These are phyloP conservation scores for Corvus hawaiiensis DNA, from an alignment of 2,113 vertebrate genomes.

Conservation along the genomic window DNA sequence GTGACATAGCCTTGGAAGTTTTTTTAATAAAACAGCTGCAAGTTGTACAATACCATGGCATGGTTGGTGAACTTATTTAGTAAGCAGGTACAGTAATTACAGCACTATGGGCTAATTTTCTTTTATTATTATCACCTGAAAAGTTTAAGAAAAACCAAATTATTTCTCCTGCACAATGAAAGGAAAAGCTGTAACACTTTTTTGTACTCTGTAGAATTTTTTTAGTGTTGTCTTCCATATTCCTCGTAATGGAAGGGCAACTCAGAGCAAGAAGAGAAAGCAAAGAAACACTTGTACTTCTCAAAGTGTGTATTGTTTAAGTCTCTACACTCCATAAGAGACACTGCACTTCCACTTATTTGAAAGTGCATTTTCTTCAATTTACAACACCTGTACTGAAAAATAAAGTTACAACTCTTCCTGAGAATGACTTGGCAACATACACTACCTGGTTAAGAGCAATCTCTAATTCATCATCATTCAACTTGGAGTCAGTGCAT, in stretches of 20 bases:
- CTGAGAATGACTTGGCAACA: conserved; percentile 24
- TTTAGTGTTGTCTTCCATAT: background rate
- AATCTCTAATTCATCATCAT: conserved; percentile 21
- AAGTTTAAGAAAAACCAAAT: background rate
- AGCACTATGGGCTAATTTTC: background rate
- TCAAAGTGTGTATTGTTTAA: background rate
- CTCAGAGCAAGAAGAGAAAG: background rate
- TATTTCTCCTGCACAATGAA: background rate
- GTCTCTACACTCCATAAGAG: background rate
- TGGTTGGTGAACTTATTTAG: background rate
- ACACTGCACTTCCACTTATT: background rate
- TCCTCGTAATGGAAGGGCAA: background rate
- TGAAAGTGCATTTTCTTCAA: background rate
- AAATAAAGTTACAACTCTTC: conserved; percentile 20
- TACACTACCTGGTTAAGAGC: conserved; percentile 14
- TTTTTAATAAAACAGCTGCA: background rate
- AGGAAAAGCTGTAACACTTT: background rate
- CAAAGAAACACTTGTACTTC: background rate
- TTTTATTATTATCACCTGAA: background rate
- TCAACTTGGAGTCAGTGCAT: conserved; percentile 37
- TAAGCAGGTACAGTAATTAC: background rate
- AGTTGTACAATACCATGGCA: background rate
- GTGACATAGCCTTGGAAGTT: background rate
- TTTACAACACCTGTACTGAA: background rate
- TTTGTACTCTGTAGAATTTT: background rate